phyloP scores from a whole-genome alignment of 2,888 invertebrate genomes.

The Lithophane socia region DNA sequence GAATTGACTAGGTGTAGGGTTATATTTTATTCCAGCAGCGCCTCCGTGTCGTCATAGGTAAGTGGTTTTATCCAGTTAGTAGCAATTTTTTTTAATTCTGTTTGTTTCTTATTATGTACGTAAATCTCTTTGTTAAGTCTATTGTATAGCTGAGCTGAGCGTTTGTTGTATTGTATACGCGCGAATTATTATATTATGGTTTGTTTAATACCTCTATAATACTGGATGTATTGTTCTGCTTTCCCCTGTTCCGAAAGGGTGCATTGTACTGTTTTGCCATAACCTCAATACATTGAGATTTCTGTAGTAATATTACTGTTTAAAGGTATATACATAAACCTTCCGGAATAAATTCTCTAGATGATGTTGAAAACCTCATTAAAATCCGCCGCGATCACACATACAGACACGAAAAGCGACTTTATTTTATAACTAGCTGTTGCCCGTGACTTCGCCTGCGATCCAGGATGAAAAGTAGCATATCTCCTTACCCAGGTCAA shows the following conservation, averaged over 20 bases:
- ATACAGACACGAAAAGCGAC: neutral
- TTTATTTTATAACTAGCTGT: neutral
- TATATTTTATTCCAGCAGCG: too few relatives aligned
- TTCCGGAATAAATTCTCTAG: neutral
- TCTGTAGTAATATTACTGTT: neutral
- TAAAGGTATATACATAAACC: neutral
- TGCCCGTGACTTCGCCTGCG: too few relatives aligned
- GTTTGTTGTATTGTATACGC: too few relatives aligned
- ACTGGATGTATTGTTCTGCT: neutral
- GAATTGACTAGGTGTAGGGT: too few relatives aligned
- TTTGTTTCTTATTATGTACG: too few relatives aligned
- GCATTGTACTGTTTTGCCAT: neutral
- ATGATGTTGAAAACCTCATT: neutral
- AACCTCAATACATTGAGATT: neutral
- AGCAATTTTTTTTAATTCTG: too few relatives aligned
- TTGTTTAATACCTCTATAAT: neutral
- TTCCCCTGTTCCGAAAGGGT: neutral
- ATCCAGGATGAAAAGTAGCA: too few relatives aligned
- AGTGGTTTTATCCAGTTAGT: too few relatives aligned
- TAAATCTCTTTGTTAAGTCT: too few relatives aligned
- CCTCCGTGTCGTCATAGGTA: too few relatives aligned
- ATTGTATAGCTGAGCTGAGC: too few relatives aligned
- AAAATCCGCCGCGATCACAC: neutral
- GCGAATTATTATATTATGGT: constrained; percentile 1
- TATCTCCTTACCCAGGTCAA: too few relatives aligned